Percentiles rank a stretch among this genome's conserved stretches.
These are phyloP conservation scores for Eurystomus glaucurus DNA, from an alignment of 2,797 vertebrate species.

Conservation along the genomic window DNA sequence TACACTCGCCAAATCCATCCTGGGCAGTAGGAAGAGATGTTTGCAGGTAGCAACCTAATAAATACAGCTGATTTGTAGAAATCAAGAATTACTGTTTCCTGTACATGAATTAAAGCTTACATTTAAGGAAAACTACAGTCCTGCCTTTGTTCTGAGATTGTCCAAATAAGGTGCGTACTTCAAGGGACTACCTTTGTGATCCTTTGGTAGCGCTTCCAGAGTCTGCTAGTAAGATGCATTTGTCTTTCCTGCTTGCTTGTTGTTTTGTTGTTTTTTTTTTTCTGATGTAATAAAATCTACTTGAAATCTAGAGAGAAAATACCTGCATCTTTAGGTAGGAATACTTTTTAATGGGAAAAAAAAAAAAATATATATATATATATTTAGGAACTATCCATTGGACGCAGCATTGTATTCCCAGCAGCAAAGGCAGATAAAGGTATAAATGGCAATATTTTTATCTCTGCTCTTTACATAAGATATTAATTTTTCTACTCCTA, in stretches of 20 bases:
- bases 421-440: background rate
- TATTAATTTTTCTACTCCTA: background rate
- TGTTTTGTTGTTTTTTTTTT: background rate
- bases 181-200: background rate
- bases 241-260: background rate
- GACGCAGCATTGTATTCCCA: background rate
- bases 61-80: background rate
- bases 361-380: background rate
- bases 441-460: background rate
- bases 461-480: background rate
- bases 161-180: background rate
- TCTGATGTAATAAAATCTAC: background rate
- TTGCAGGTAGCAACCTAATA: background rate
- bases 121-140: background rate
- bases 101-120: background rate
- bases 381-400: background rate
- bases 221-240: background rate
- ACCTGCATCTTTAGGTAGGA: background rate
- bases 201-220: background rate
- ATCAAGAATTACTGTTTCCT: background rate
- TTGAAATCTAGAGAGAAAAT: background rate
- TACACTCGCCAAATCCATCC: rapidly evolving
- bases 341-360: background rate
- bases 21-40: background rate
- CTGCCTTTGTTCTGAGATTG: background rate